A percentile compares a stretch with the other conserved stretches of the same genome.
Conservation (phyloP, 1,140 invertebrate genomes). For the Pinna nobilis region DNA sequence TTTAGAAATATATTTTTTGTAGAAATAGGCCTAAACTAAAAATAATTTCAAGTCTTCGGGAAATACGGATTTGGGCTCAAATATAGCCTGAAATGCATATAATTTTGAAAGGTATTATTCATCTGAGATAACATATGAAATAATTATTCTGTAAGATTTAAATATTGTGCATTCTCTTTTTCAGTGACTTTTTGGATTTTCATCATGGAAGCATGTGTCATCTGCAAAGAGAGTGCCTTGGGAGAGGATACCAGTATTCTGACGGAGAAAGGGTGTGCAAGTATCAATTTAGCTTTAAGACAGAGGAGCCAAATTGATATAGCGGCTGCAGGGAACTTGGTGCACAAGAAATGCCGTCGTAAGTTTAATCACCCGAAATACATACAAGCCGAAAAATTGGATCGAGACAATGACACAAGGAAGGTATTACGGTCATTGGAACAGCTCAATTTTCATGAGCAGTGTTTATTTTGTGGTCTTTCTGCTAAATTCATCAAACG, state of each 20-base stretch:
- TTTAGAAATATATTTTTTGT: background rate
- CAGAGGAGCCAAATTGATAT: background rate
- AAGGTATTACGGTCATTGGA: background rate
- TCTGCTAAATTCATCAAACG: conserved; percentile 12
- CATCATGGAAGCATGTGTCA: background rate
- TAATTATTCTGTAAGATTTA: background rate
- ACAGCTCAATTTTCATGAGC: conserved; percentile 24
- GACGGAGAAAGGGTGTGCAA: background rate
- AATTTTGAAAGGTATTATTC: background rate
- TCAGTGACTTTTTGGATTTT: background rate
- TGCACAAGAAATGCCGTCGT: background rate
- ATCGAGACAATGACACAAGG: background rate
- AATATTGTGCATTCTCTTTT: background rate
- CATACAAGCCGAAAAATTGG: background rate
- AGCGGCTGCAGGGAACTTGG: background rate
- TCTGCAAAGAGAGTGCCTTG: background rate
- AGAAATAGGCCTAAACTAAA: too few species aligned
- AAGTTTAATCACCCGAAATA: background rate
- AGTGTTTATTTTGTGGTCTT: conserved; percentile 33
- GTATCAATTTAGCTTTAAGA: background rate
- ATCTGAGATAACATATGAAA: background rate
- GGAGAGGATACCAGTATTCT: background rate
- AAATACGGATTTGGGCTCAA: background rate
- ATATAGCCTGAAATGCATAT: background rate
- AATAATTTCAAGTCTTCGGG: background rate